phyloP scores from a whole-genome alignment of 2,888 invertebrate species.

The Oscheius myriophilus region DNA sequence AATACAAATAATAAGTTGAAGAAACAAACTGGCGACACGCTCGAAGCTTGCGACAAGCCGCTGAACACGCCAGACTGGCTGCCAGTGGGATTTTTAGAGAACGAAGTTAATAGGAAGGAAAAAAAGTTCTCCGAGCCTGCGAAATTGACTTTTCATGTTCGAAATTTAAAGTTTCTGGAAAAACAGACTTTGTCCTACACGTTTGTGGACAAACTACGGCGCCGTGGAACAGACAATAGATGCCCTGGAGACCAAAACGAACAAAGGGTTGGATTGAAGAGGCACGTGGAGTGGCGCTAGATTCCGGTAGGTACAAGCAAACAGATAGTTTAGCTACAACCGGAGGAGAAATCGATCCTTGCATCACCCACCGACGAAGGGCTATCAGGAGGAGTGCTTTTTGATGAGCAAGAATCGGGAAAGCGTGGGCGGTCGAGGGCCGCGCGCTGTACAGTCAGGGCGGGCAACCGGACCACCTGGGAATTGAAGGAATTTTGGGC shows the following conservation, averaged over 20 bases:
- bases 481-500: not conserved
- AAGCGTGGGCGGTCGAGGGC: conserved; percentile 24
- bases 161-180: too few relatives aligned
- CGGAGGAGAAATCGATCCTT: not conserved
- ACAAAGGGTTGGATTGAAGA: not conserved
- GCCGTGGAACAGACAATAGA: not conserved
- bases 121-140: too few relatives aligned
- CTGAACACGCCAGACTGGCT: conserved; percentile 25
- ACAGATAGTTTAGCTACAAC: conserved; percentile 25
- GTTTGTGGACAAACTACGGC: not conserved
- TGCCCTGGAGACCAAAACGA: not conserved
- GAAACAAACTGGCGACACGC: conserved; percentile 35
- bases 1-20: conserved; percentile 37
- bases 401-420: conserved; percentile 22
- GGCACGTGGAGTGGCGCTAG: conserved; percentile 9
- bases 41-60: conserved; percentile 29
- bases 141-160: too few relatives aligned
- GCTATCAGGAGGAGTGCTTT: conserved; percentile 1
- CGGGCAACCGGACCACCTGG: conserved; percentile 19
- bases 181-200: not conserved
- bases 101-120: too few relatives aligned
- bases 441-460: conserved; percentile 25
- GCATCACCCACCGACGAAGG: not conserved
- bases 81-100: not conserved
- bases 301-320: conserved; percentile 17